A percentile compares a stretch with the other conserved stretches of the same genome.
These are phyloP conservation scores for Drosophila kepulauana DNA, from an alignment of 1,140 invertebrate species.

Conservation along the genomic window DNA sequence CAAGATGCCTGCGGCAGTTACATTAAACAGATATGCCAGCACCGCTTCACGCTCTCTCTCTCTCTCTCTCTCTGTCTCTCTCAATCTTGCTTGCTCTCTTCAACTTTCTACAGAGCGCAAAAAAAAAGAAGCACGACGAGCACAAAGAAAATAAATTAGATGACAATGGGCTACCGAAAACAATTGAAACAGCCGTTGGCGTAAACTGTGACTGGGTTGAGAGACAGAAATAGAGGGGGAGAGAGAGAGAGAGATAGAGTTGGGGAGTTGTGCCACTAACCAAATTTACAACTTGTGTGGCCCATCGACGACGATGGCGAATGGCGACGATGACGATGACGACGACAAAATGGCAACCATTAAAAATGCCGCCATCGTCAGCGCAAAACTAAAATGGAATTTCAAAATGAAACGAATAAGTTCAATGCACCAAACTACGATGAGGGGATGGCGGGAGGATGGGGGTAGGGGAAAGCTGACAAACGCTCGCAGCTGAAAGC, in stretches of 20 bases:
- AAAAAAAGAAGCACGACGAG: conserved; percentile 9
- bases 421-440: conserved; percentile 33
- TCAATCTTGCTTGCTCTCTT: not conserved
- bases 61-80: not conserved
- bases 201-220: conserved; percentile 7
- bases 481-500: too few relatives aligned
- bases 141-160: conserved; percentile 45
- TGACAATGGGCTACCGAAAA: conserved; percentile 53
- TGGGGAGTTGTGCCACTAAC: conserved; percentile 29
- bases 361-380: conserved; percentile 62
- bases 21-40: conserved; percentile 44
- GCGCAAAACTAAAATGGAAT: conserved; percentile 48
- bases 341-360: conserved; percentile 59
- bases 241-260: not conserved
- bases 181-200: conserved; percentile 54
- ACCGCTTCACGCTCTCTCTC: not conserved
- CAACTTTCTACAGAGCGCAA: not conserved
- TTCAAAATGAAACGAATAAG: conserved; percentile 43
- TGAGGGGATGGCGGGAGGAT: not conserved
- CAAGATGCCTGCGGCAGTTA: conserved; percentile 45
- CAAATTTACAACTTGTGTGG: conserved; percentile 75
- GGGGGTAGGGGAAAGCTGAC: too few relatives aligned
- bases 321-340: not conserved
- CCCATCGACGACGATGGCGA: conserved; percentile 20
- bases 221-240: not conserved